Base-by-base conservation (phyloP, 2,113 vertebrate genomes). In the Piaya cayana region DNA sequence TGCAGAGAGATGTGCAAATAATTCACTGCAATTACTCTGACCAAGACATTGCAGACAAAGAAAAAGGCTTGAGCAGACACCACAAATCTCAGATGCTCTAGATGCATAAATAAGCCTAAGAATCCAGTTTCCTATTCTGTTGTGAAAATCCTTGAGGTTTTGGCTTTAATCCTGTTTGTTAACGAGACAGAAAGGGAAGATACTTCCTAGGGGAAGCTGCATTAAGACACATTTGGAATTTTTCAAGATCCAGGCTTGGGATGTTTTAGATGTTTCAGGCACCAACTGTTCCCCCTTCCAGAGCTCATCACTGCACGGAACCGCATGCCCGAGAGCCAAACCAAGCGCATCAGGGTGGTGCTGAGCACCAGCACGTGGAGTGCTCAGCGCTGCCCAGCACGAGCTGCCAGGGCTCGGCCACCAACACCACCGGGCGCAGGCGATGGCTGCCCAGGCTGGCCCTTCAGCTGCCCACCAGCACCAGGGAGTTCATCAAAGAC, bases 201-300 rank as follows among this genome's bases (percentile, higher is more conserved):
- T 65, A 16, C 17, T 25, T 47, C 18, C 49, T 29, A 32, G 29
- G 23, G 63, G 34, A 72, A 50, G 53, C 18, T 34, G 60, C 0
- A 13, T 34, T 67, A 72, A 50, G 53, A 15, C 37, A 64, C 0
- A 13, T 34, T 67, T 26, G 67, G 72, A 29, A 67, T 83, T 67
- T 70, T 67, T 88, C 19, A 21, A 25, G 70, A 69, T 30, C 77
- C 91, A 78, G 75, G 68, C 91, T 34, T 75, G 72, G 83, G 80
- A 95, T 56, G 68, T 59, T 93, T 91, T 1, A 49, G 82, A 88
- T 93, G 80, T 67, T 90, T 97, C 72, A 86, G 86, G 71, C 86
- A 78, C 88, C 88, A 95, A 8, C 86, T 96, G 85, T 45, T 80
- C 3, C 68, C 52, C 88, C 82, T 80, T 16, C 3, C 67, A 56